A percentile compares a stretch with the other conserved stretches of the same genome.
phyloP scores from a whole-genome alignment of 2,888 invertebrate genomes.

The Cremastobaeus sp. region DNA sequence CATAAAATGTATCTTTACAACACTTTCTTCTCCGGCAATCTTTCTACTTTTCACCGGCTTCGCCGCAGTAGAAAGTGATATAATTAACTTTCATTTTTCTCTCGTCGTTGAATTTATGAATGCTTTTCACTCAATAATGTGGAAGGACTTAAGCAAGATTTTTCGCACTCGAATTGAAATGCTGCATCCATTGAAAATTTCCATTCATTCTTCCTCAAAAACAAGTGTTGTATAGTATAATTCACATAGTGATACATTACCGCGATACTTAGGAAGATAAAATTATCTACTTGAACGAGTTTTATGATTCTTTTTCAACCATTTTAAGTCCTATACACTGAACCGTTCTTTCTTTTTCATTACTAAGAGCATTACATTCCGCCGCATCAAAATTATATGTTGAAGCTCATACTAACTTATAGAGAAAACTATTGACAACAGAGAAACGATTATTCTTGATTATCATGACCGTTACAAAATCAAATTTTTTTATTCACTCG shows the following conservation, averaged over 20 bases:
- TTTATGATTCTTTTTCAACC: slow-evolving; percentile 49
- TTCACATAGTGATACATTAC: slow-evolving; percentile 36
- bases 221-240: slow-evolving; percentile 18
- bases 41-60: slow-evolving; percentile 3
- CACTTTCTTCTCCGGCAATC: slow-evolving; percentile 5
- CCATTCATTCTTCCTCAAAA: slow-evolving; percentile 25
- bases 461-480: too few species aligned
- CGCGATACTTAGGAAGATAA: slow-evolving; percentile 35
- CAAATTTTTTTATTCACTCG: too few species aligned
- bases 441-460: slow-evolving; percentile 25
- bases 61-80: not conserved
- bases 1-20: not conserved
- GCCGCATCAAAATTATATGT: slow-evolving; percentile 37
- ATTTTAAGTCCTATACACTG: slow-evolving; percentile 44
- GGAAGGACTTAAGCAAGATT: slow-evolving; percentile 8
- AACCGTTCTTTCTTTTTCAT: slow-evolving; percentile 36
- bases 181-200: slow-evolving; percentile 12
- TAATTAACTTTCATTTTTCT: slow-evolving; percentile 20
- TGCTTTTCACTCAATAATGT: slow-evolving; percentile 17
- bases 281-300: slow-evolving; percentile 46
- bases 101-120: not conserved
- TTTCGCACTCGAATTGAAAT: slow-evolving; percentile 14
- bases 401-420: too few species aligned
- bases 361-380: slow-evolving; percentile 36
- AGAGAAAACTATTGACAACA: slow-evolving; percentile 27